Evolutionary conservation across 2,888 invertebrate species (phyloP).

Genomic region (Epistrophe eligans): DNA sequence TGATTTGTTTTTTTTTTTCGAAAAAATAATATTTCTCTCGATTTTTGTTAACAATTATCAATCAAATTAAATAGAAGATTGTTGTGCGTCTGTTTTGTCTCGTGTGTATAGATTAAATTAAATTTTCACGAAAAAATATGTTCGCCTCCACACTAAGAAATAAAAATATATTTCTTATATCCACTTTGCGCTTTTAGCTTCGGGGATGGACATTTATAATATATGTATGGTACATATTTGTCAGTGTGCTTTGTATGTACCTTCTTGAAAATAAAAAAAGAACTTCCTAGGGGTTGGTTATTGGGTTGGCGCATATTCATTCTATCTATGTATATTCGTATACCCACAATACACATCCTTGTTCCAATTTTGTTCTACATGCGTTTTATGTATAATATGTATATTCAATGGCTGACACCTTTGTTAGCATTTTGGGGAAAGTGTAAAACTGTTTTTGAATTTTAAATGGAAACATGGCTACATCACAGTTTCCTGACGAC

Average conservation of each 20-base stretch:
- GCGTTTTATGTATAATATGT: not conserved
- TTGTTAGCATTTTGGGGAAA: not conserved
- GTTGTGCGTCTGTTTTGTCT: not conserved
- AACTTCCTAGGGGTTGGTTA: not conserved
- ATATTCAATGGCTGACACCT: not conserved
- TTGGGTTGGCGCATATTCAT: slow-evolving; percentile 1
- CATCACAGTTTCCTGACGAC: too few species aligned
- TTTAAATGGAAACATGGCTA: too few species aligned
- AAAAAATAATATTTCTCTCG: not conserved
- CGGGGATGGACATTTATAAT: not conserved
- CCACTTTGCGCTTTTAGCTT: not conserved
- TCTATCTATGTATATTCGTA: not conserved
- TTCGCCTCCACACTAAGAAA: not conserved
- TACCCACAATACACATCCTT: not conserved
- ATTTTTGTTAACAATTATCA: not conserved
- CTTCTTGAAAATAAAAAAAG: not conserved
- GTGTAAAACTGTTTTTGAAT: too few species aligned
- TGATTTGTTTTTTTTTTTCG: not conserved
- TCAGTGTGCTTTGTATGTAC: not conserved
- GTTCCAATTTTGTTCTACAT: not conserved
- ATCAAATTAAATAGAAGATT: not conserved
- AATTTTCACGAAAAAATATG: not conserved
- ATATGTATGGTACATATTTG: not conserved
- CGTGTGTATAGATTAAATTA: not conserved
- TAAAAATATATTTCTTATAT: not conserved